Evolutionary conservation across 2,888 invertebrate species (phyloP).

Genomic region (Lithophane leautieri): DNA sequence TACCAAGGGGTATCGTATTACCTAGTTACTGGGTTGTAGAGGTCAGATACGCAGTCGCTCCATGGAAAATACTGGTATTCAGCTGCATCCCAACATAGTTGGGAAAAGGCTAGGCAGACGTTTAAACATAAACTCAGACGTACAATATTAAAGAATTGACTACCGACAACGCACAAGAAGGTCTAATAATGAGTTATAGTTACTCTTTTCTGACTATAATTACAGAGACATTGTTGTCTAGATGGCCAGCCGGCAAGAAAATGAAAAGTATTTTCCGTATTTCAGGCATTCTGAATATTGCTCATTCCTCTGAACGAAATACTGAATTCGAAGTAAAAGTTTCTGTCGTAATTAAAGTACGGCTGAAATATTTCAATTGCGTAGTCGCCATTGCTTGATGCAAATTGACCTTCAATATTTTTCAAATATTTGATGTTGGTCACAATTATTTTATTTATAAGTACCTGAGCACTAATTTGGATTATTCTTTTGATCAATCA

Average conservation of each 20-base stretch:
- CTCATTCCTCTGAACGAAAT: no score
- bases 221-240: background rate
- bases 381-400: background rate
- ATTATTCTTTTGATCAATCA: background rate
- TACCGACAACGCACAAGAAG: background rate
- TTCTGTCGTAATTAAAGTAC: background rate
- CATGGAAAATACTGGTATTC: no score
- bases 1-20: no score
- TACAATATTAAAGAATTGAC: background rate
- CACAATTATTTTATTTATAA: background rate
- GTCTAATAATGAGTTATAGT: background rate
- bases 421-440: background rate
- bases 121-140: background rate
- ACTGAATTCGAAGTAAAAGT: background rate
- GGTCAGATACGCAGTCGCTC: no score
- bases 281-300: conserved; percentile 1
- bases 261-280: background rate
- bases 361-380: background rate
- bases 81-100: no score
- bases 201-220: conserved; percentile 1
- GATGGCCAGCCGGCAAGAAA: background rate
- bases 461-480: background rate
- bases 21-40: no score
- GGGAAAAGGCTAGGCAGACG: no score
- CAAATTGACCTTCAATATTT: background rate